phyloP scores from a whole-genome alignment of 1,140 invertebrate genomes.

The Yoshiicerus persimilis region DNA sequence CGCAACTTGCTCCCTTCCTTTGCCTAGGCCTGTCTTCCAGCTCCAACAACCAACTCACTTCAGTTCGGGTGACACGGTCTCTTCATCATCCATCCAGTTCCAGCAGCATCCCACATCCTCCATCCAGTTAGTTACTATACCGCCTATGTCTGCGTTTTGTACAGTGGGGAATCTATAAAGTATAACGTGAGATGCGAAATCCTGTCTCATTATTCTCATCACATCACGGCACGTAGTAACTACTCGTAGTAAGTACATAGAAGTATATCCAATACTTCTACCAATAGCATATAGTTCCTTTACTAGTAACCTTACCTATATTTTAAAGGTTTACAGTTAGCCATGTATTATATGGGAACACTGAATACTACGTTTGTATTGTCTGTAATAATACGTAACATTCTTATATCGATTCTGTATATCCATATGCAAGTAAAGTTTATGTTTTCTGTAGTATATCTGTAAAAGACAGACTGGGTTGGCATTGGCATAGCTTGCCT shows the following conservation, averaged over 20 bases:
- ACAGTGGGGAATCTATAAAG: not conserved
- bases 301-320: not conserved
- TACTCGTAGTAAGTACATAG: not conserved
- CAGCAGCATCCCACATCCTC: not conserved
- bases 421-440: not conserved
- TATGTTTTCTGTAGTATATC: not conserved
- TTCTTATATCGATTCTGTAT: not conserved
- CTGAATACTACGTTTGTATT: no score
- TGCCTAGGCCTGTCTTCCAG: not conserved
- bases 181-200: not conserved
- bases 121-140: not conserved
- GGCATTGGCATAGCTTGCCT: not conserved
- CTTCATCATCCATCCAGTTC: not conserved
- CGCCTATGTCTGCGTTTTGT: not conserved
- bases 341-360: not conserved
- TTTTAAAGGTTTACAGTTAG: no score
- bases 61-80: not conserved
- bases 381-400: not conserved
- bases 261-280: not conserved
- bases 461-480: not conserved
- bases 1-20: not conserved
- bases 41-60: not conserved
- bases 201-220: not conserved
- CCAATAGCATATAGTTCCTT: not conserved
- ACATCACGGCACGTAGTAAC: not conserved